Evolutionary conservation across 2,888 invertebrate genomes (phyloP).

Genomic region (Antheraea yamamai): DNA sequence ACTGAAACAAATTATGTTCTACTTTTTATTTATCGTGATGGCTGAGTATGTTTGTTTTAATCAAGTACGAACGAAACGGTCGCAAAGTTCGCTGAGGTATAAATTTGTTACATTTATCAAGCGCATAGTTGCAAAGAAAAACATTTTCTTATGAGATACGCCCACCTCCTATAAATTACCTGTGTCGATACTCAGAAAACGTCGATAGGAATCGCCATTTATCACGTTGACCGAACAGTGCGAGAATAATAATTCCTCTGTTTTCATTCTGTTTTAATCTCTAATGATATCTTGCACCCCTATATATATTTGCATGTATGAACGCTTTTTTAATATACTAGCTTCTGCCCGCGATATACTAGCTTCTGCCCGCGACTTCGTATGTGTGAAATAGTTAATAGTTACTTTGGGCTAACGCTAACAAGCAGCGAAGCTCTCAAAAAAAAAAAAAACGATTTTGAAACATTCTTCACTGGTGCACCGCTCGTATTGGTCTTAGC

Average conservation of each 20-base stretch:
- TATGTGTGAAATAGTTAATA: too few relatives aligned
- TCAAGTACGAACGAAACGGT: neutral
- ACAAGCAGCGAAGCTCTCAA: too few relatives aligned
- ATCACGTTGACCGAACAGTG: conserved; percentile 3
- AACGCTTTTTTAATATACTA: neutral
- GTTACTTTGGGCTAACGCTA: too few relatives aligned
- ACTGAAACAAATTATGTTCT: neutral
- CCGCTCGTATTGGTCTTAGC: too few relatives aligned
- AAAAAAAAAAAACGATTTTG: too few relatives aligned
- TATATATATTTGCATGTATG: neutral
- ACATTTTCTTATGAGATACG: conserved; percentile 13
- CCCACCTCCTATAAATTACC: conserved; percentile 13
- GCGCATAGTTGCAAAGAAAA: conserved; percentile 9
- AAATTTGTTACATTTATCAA: conserved; percentile 8
- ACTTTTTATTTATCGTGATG: neutral
- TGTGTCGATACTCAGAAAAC: conserved; percentile 12
- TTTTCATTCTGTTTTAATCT: neutral
- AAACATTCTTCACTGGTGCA: too few relatives aligned
- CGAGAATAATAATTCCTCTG: neutral
- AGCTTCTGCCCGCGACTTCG: too few relatives aligned
- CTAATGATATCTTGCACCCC: neutral
- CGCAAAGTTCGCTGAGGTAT: neutral
- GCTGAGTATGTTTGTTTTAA: neutral
- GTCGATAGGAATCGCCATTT: conserved; percentile 12
- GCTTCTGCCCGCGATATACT: too few relatives aligned